Conservation (phyloP, 35 echinoderm and acorn worm species). For the Holothuria glaberrima region DNA sequence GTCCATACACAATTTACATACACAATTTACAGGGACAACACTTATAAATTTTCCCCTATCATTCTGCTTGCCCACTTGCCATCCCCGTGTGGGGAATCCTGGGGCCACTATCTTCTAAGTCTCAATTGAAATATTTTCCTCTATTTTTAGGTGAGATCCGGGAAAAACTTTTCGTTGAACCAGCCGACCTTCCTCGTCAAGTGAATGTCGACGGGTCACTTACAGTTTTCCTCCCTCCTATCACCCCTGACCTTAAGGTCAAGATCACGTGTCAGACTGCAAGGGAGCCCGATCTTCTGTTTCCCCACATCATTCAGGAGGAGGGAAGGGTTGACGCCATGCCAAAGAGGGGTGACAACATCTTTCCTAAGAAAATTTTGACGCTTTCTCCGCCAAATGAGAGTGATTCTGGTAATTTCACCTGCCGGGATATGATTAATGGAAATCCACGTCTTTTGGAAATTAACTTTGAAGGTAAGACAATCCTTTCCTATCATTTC, state of each 20-base stretch:
- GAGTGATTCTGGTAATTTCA: conserved; percentile 16
- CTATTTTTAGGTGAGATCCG: not conserved
- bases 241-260: conserved; percentile 10
- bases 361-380: not conserved
- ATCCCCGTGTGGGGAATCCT: too few relatives aligned
- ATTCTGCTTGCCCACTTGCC: too few relatives aligned
- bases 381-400: not conserved
- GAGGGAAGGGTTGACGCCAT: not conserved
- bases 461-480: conserved; percentile 29
- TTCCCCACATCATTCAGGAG: not conserved
- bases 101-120: too few relatives aligned
- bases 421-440: not conserved
- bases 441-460: not conserved
- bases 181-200: not conserved
- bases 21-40: too few relatives aligned
- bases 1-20: too few relatives aligned
- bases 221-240: conserved; percentile 5
- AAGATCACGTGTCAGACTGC: not conserved
- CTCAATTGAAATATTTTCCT: not conserved
- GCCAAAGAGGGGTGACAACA: not conserved
- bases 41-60: too few relatives aligned
- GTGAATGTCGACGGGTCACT: conserved; percentile 3
- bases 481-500: too few relatives aligned
- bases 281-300: not conserved
- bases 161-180: not conserved